Evolutionary conservation across 2,113 vertebrate genomes (phyloP).

Genomic region (Acanthochromis polyacanthus): DNA sequence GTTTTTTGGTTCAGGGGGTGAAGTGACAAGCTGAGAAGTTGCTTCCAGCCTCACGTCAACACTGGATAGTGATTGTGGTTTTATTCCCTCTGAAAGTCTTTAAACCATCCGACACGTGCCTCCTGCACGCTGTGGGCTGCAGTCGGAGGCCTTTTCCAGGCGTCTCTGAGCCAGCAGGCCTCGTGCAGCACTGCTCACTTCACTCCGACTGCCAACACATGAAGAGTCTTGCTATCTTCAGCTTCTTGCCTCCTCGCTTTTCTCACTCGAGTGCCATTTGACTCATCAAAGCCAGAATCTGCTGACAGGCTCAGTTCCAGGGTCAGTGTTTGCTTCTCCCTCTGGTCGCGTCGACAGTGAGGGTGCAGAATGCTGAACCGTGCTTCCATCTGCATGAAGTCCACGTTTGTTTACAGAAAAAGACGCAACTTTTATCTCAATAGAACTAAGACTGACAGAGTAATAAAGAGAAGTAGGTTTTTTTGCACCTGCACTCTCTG

Average conservation of each 20-base stretch:
- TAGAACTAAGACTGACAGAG: no score
- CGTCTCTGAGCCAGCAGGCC: conserved; percentile 36
- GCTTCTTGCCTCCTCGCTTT: conserved; percentile 20
- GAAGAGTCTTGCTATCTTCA: conserved; percentile 46
- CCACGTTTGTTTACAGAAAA: neutral
- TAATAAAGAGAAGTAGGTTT: no score
- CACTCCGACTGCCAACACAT: conserved; percentile 49
- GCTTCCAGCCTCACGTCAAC: no score
- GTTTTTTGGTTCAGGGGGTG: no score
- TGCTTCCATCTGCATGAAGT: conserved; percentile 16
- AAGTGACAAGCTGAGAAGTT: no score
- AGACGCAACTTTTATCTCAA: neutral
- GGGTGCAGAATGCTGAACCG: conserved; percentile 29
- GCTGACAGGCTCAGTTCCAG: conserved; percentile 58
- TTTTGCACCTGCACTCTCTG: neutral
- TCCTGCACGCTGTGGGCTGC: neutral
- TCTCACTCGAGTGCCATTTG: conserved; percentile 44
- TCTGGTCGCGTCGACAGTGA: neutral
- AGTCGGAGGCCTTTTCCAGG: conserved; percentile 28
- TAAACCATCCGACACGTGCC: no score
- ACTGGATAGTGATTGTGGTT: no score
- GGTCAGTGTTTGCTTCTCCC: conserved; percentile 53
- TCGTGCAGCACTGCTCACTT: conserved; percentile 24
- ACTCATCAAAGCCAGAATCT: conserved; percentile 44
- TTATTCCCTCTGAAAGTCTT: no score